Base-by-base conservation (phyloP, 1,140 invertebrate species). In the Anthonomus grandis region DNA sequence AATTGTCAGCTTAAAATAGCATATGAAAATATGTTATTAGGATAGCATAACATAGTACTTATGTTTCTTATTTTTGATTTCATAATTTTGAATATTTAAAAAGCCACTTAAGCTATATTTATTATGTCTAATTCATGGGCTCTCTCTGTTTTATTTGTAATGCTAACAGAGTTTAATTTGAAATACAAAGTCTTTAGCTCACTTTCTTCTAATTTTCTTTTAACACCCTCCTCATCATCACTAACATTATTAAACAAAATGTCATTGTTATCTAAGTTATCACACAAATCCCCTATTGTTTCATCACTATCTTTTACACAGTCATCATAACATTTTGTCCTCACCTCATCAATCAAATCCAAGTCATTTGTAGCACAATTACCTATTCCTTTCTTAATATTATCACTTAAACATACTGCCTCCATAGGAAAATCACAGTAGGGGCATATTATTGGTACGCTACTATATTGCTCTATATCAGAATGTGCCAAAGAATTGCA, bases 341-440 rank as follows among this genome's bases (percentile, higher is more conserved):
- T 53, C 1, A 50, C 36, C 6, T 41, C 36, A 47, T 41, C 41
- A 27, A 44, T 34, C 34, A 12, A 31, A 31, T 23, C 56, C 58
- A 2, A 52, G 15, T 34, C 18, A 39, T 3, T 54, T 45, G 9
- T 31, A 41, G 13, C 39, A 27, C 18, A 52, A 34, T 23, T 54
- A 21, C 6, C 48, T 31, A 12, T 59, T 46, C 17, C 47, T 34
- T 0, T 55, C n/a, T n/a, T n/a, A n/a, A n/a, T n/a, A n/a, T n/a
- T n/a, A n/a, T n/a, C n/a, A n/a, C n/a, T 44, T 3, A 60, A 47
- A 45, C 34, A 51, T 17, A 63, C 45, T 45, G 52, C 54, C 36
- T 60, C 47, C 64, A 71, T 64, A 9, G 59, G 61, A 21, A 67
- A 53, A 51, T 71, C 66, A 57, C 69, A 71, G 54, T 64, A 71